Evolutionary conservation across 2,888 invertebrate species (phyloP).

Genomic region (Charanyca ferruginea): DNA sequence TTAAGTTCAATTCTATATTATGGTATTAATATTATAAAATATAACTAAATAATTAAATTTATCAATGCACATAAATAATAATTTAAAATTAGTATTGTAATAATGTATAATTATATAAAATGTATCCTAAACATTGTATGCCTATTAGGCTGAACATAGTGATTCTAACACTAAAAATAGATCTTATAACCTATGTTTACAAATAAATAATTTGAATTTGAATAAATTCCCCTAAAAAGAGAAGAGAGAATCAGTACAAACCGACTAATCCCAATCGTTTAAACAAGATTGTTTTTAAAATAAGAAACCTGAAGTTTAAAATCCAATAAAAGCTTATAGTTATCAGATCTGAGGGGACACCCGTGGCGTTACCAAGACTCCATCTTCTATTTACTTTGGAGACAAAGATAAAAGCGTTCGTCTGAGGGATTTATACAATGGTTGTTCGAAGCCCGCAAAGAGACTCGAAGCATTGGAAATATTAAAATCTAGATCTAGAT

Average conservation of each 20-base stretch:
- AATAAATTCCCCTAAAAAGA: slow-evolving; percentile 38
- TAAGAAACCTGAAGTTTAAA: slow-evolving; percentile 60
- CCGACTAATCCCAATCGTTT: slow-evolving; percentile 13
- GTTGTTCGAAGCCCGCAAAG: slow-evolving; percentile 72
- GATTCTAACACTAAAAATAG: no score
- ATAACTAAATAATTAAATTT: no score
- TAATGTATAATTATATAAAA: no score
- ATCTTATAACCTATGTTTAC: no score
- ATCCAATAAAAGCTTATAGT: slow-evolving; percentile 56
- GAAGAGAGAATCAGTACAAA: slow-evolving; percentile 38
- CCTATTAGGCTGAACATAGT: no score
- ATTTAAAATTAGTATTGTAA: no score
- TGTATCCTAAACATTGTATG: no score
- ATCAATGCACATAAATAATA: no score
- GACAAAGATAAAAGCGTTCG: slow-evolving; percentile 79
- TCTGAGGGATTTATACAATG: slow-evolving; percentile 76
- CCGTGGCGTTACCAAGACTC: slow-evolving; percentile 43
- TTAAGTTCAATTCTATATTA: no score
- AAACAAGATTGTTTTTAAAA: slow-evolving; percentile 54
- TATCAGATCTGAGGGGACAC: slow-evolving; percentile 57
- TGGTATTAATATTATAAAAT: no score
- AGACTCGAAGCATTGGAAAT: slow-evolving; percentile 66
- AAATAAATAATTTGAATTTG: background rate
- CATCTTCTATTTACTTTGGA: slow-evolving; percentile 76
- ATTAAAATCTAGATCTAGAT: slow-evolving; percentile 68